Conservation (phyloP, 2,888 invertebrate genomes). For the Dryadula phaetusa region DNA sequence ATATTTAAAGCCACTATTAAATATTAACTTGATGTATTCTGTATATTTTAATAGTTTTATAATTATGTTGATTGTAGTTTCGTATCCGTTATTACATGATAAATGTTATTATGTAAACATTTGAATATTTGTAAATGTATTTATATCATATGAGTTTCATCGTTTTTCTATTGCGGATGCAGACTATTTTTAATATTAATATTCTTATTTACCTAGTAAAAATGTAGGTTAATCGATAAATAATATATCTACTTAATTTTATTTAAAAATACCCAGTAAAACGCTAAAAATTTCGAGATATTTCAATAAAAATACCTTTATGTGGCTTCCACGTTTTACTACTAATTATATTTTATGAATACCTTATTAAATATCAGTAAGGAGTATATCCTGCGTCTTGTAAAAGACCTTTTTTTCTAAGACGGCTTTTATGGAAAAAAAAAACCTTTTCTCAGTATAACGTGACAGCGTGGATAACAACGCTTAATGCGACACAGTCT, state of each 20-base stretch:
- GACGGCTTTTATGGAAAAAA: conserved; percentile 15
- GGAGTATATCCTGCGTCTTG: not conserved
- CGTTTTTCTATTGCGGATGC: not conserved
- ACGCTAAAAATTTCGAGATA: no score
- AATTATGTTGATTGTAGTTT: conserved; percentile 32
- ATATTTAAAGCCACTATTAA: not conserved
- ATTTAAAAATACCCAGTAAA: no score
- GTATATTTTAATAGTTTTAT: conserved; percentile 27
- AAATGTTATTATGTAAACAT: not conserved
- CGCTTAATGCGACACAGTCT: conserved; percentile 40
- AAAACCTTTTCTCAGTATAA: conserved; percentile 6
- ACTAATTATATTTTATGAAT: not conserved
- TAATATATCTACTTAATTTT: no score
- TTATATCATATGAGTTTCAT: not conserved
- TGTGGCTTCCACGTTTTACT: no score
- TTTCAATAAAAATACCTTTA: no score
- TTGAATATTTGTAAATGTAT: not conserved
- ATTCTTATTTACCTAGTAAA: no score
- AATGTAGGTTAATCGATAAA: no score
- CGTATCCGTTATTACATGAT: not conserved
- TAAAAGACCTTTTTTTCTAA: not conserved
- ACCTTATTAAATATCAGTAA: not conserved
- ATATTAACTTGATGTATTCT: not conserved
- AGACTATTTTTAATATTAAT: not conserved
- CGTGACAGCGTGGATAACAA: conserved; percentile 40